Conservation (phyloP, 2,888 invertebrate species). For the Lypha dubia region DNA sequence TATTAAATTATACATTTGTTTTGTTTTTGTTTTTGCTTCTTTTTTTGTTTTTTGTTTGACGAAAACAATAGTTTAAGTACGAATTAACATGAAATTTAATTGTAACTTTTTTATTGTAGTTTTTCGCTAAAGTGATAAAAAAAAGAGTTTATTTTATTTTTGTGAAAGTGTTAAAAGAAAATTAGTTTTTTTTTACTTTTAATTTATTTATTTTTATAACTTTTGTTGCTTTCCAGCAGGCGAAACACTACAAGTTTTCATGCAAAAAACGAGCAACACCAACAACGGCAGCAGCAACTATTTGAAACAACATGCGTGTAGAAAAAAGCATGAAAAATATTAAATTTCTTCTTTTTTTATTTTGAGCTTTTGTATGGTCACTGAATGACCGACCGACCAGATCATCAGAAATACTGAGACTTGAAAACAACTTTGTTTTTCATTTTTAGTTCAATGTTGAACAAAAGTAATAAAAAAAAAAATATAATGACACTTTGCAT, state of each 20-base stretch:
- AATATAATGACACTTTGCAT: conserved; percentile 48
- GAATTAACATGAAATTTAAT: conserved; percentile 39
- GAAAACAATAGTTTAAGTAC: conserved; percentile 47
- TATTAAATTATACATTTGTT: conserved; percentile 4
- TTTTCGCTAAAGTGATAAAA: background rate
- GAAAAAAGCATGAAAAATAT: conserved; percentile 51
- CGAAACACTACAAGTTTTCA: conserved; percentile 62
- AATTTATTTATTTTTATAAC: conserved; percentile 9
- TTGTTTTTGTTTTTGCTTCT: no score
- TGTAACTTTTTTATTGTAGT: conserved; percentile 5
- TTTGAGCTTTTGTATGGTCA: conserved; percentile 23
- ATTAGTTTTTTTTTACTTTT: conserved; percentile 15
- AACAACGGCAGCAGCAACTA: conserved; percentile 8
- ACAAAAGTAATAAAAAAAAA: conserved; percentile 28
- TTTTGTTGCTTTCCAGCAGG: conserved; percentile 28
- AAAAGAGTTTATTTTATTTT: conserved; percentile 32
- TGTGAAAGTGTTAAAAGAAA: conserved; percentile 70
- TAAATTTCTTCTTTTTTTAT: conserved; percentile 49
- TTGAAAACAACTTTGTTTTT: conserved; percentile 36
- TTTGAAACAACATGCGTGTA: conserved; percentile 43
- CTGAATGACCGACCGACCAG: conserved; percentile 38
- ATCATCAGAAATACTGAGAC: conserved; percentile 38
- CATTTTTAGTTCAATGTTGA: background rate
- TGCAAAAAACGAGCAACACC: no score
- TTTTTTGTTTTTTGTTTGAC: conserved; percentile 5